Evolutionary conservation across 2,888 invertebrate species (phyloP), one percentile per base, ranked within the genome.

Genomic region (Meta bourneti): DNA sequence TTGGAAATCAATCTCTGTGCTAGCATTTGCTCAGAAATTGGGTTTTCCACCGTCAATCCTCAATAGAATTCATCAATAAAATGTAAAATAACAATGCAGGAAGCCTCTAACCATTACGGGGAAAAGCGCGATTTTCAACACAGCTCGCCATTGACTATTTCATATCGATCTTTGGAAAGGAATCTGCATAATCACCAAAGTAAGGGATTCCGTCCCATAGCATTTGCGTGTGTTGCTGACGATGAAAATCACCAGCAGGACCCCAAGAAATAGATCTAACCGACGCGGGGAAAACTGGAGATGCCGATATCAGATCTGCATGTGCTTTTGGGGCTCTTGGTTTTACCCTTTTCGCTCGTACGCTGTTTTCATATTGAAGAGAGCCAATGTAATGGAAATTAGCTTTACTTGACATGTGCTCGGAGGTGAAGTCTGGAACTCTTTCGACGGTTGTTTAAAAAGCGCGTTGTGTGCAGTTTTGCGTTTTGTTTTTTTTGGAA

Each of bases 121-220:
- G 69, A 69, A 34, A 81, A 71, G 81, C 81, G 86, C 75, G 75
- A 87, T 91, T 91, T 91, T 86, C 90, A 74, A 19, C 90, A 72
- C 84, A 74, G 72, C 61, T 84, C 82, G 78, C 72, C 85, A 85
- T 85, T 85, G 90, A 86, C 90, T 91, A 91, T 91, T 91, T 86
- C 81, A 77, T 82, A 91, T 91, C 77, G 86, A 91, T 91, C 75
- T 52, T 54, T 9, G 81, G 69, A n/a, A 70, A 82, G 74, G 81
- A 86, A 91, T 91, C 75, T 91, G 86, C 90, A 86, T 91, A 91
- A 91, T 91, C 90, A 91, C 90, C 90, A 77, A 82, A 86, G 77
- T 82, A 86, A 86, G 86, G 81, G 70, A 90, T 90, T 79, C 84
- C 61, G 74, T 86, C 81, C 48, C 34, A 72, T 72, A 90, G 80